phyloP scores from a whole-genome alignment of 2,888 invertebrate species.

The Lasioglossum oenotherae region DNA sequence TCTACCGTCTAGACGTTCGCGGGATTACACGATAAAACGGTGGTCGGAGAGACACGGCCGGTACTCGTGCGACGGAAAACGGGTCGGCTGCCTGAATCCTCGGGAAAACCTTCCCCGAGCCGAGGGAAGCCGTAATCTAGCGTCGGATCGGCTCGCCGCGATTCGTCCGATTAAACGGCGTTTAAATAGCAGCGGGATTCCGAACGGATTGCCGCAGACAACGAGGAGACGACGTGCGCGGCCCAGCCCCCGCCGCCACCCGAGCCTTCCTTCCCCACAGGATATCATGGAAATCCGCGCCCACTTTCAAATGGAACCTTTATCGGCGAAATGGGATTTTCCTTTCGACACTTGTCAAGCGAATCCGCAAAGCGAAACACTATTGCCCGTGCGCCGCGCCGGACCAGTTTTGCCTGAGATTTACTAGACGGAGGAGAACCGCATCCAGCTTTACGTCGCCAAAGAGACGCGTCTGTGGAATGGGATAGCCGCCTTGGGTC shows the following conservation, averaged over 20 bases:
- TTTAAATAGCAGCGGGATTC: conserved; percentile 37
- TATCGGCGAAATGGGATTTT: conserved; percentile 22
- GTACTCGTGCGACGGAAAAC: conserved; percentile 16
- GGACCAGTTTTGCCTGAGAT: neutral
- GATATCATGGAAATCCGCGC: conserved; percentile 25
- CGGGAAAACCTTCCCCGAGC: conserved; percentile 37
- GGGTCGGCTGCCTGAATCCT: conserved; percentile 33
- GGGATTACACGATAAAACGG: conserved; percentile 47
- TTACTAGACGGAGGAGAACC: conserved; percentile 1
- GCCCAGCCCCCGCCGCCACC: neutral
- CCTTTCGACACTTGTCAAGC: conserved; percentile 34
- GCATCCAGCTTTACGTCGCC: neutral
- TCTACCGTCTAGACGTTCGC: conserved; percentile 27
- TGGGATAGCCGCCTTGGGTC: neutral
- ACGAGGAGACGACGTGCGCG: neutral
- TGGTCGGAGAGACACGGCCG: neutral
- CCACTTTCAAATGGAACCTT: conserved; percentile 24
- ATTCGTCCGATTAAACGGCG: conserved; percentile 33
- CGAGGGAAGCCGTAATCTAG: neutral
- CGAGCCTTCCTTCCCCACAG: neutral
- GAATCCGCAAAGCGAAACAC: neutral
- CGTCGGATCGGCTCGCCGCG: conserved; percentile 17
- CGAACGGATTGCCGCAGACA: conserved; percentile 13
- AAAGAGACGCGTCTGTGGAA: neutral
- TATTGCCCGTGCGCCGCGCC: neutral